phyloP scores from a whole-genome alignment of 2,888 invertebrate genomes.

The Sminthurides aquaticus region DNA sequence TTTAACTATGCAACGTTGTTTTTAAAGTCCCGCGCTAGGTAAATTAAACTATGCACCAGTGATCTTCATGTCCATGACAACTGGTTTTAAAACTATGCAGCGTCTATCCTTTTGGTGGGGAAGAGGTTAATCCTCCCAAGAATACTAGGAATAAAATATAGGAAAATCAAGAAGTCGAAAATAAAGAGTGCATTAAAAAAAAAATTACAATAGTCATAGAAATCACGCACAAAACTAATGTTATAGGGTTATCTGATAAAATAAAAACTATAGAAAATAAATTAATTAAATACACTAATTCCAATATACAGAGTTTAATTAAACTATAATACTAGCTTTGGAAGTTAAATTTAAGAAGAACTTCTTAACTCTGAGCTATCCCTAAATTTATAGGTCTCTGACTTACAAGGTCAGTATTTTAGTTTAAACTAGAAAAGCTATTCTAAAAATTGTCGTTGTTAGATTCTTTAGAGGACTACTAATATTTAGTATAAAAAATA shows the following conservation, averaged over 20 bases:
- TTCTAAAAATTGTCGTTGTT: not conserved
- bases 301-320: conserved; percentile 59
- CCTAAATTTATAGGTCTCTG: conserved; percentile 52
- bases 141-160: conserved; percentile 59
- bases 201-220: conserved; percentile 52
- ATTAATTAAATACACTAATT: conserved; percentile 44
- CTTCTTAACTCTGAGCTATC: conserved; percentile 5
- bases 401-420: conserved; percentile 64
- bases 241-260: conserved; percentile 51
- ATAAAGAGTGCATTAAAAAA: conserved; percentile 51
- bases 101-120: no score
- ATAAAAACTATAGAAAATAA: conserved; percentile 44
- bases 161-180: conserved; percentile 55
- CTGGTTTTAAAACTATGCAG: no score
- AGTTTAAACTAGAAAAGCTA: conserved; percentile 49
- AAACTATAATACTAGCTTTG: conserved; percentile 60
- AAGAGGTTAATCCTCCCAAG: no score
- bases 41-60: no score
- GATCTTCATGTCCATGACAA: no score
- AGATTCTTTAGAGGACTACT: not conserved
- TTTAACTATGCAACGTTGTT: no score
- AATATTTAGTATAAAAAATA: not conserved
- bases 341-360: conserved; percentile 56
- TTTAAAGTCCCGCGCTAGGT: no score
- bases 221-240: conserved; percentile 52